These are phyloP conservation scores for Cetonia aurata DNA, from an alignment of 2,888 invertebrate genomes.

Conservation along the genomic window DNA sequence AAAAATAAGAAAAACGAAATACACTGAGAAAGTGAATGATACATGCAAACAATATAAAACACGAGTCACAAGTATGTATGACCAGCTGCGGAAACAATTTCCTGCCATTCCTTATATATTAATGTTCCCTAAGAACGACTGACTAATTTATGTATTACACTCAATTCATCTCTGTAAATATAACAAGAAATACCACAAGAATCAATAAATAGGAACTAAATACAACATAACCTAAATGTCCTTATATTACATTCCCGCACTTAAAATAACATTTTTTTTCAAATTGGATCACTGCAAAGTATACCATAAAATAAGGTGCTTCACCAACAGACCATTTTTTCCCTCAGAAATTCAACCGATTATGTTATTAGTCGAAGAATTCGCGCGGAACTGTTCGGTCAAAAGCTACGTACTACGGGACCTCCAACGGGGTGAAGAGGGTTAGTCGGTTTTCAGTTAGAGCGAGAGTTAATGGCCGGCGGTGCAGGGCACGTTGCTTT, in stretches of 20 bases:
- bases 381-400: constrained; percentile 26
- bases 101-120: too few relatives aligned
- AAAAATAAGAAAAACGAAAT: too few relatives aligned
- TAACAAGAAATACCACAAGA: neutral
- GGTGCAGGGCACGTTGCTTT: constrained; percentile 48
- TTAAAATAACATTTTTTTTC: constrained; percentile 10
- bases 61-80: too few relatives aligned
- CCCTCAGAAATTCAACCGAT: constrained; percentile 16
- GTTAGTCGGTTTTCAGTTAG: constrained; percentile 43
- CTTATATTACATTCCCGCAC: neutral
- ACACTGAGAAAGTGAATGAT: too few relatives aligned
- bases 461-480: constrained; percentile 53
- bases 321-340: constrained; percentile 6
- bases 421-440: constrained; percentile 28
- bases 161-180: constrained; percentile 1
- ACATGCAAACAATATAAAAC: too few relatives aligned
- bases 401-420: constrained; percentile 26
- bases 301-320: neutral
- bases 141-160: neutral
- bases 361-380: constrained; percentile 41
- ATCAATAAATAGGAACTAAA: constrained; percentile 24
- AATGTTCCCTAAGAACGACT: neutral
- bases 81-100: too few relatives aligned
- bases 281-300: neutral
- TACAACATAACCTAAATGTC: neutral